Conservation (phyloP, 1,140 invertebrate species). For the Sipha flava region DNA sequence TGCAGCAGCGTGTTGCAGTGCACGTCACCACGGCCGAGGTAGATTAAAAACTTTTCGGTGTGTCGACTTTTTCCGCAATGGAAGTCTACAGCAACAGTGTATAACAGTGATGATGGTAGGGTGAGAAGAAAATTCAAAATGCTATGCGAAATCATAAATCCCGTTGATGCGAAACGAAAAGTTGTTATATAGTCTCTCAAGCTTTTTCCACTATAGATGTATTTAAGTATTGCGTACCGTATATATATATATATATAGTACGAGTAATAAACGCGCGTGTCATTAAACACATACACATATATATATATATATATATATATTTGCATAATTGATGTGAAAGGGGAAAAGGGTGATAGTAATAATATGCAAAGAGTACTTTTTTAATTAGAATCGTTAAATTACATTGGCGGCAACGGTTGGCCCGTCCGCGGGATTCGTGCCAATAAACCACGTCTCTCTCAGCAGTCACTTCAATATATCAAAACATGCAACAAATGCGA, state of each 20-base stretch:
- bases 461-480: not conserved
- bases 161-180: not conserved
- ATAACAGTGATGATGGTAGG: too few relatives aligned
- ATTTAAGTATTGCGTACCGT: not conserved
- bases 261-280: too few relatives aligned
- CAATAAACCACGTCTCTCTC: not conserved
- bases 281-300: not conserved
- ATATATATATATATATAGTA: not conserved
- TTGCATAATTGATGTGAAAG: not conserved
- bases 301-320: not conserved
- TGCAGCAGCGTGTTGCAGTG: not conserved
- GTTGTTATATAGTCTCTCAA: not conserved
- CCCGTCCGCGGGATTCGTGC: not conserved
- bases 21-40: not conserved
- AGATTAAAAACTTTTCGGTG: not conserved
- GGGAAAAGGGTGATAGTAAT: not conserved
- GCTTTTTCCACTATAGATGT: not conserved
- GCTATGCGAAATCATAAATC: not conserved
- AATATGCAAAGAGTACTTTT: not conserved
- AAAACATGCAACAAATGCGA: not conserved
- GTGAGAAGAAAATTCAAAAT: not conserved
- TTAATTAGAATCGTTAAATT: not conserved
- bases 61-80: not conserved
- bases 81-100: not conserved
- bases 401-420: not conserved